Evolutionary conservation across 2,888 invertebrate genomes (phyloP).

Genomic region (Campoplex nolae): DNA sequence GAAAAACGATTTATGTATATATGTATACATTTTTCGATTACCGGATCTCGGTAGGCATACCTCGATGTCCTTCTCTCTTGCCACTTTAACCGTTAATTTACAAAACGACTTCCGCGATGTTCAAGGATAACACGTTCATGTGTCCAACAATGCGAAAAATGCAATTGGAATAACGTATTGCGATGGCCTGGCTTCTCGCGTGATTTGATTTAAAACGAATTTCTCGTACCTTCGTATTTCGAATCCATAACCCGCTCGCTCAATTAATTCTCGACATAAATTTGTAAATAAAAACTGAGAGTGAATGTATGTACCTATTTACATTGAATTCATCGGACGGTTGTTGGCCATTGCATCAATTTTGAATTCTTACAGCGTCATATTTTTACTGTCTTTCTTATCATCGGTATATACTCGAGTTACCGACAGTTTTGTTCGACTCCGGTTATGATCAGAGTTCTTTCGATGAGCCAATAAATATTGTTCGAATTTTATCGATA

Average conservation of each 20-base stretch:
- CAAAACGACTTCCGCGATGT: conserved; percentile 64
- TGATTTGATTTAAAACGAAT: conserved; percentile 18
- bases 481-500: background rate
- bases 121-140: conserved; percentile 60
- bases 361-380: background rate
- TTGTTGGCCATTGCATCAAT: background rate
- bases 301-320: no score
- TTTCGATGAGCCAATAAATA: no score
- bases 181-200: conserved; percentile 21
- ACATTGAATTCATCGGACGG: background rate
- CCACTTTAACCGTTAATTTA: conserved; percentile 58
- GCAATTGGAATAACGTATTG: conserved; percentile 36
- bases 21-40: background rate
- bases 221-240: background rate
- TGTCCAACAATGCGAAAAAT: conserved; percentile 52
- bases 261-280: background rate
- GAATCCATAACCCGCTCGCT: background rate
- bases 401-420: background rate
- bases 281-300: background rate
- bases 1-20: background rate
- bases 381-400: background rate
- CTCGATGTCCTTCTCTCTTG: conserved; percentile 52
- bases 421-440: background rate
- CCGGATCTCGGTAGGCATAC: conserved; percentile 32
- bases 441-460: background rate